Conservation (phyloP, 2,113 vertebrate species). For the Halcyon malimbica region DNA sequence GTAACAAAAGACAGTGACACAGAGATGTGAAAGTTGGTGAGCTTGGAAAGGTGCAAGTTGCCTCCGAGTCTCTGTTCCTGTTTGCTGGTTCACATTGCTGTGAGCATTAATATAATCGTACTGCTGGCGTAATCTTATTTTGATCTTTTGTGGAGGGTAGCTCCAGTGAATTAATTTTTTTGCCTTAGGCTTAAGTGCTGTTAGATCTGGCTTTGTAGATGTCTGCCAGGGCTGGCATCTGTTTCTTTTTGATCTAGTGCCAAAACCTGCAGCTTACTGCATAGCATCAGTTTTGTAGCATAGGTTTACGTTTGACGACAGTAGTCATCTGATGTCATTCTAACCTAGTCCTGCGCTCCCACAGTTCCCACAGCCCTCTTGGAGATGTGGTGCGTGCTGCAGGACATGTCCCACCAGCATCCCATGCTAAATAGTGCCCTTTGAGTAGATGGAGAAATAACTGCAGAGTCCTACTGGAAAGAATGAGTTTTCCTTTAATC, state of each 20-base stretch:
- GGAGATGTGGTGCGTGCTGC: background rate
- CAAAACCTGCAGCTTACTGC: constrained; percentile 4
- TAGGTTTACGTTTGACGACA: constrained; percentile 30
- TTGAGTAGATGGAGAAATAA: background rate
- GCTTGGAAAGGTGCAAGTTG: background rate
- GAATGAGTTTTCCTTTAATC: background rate
- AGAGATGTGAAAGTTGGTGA: background rate
- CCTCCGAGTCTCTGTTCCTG: background rate
- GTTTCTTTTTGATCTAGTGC: constrained; percentile 40
- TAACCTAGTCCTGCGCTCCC: background rate
- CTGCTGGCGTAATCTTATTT: constrained; percentile 51
- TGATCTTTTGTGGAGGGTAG: constrained; percentile 47
- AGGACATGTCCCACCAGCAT: background rate
- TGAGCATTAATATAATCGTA: constrained; percentile 7
- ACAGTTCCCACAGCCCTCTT: constrained; percentile 35
- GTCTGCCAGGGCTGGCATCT: constrained; percentile 25
- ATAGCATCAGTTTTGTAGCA: background rate
- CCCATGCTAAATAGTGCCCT: background rate
- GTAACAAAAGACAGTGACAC: background rate
- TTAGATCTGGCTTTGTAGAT: constrained; percentile 45
- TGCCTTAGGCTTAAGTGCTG: constrained; percentile 28
- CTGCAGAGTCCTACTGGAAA: background rate
- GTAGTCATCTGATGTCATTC: background rate
- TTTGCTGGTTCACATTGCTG: constrained; percentile 26
- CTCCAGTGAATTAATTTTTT: constrained; percentile 20